phyloP scores from a whole-genome alignment of 2,113 vertebrate genomes.

The Bombycilla garrulus region DNA sequence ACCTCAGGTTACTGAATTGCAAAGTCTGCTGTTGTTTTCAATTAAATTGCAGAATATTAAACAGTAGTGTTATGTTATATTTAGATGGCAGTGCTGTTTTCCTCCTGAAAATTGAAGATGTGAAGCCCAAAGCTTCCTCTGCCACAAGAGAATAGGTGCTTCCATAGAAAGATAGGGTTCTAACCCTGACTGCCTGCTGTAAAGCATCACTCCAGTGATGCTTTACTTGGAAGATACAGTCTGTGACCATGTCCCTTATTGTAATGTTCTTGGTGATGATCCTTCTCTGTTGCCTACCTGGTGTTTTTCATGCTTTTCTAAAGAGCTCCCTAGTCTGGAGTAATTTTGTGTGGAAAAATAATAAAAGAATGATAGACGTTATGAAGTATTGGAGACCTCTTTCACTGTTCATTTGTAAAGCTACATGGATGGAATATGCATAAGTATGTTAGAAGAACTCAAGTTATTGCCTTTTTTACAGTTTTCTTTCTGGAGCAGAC shows the following conservation, averaged over 20 bases:
- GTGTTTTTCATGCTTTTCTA: background rate
- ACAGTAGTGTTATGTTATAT: background rate
- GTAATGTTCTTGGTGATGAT: background rate
- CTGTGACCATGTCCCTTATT: background rate
- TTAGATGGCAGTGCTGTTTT: background rate
- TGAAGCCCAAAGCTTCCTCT: background rate
- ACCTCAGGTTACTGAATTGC: conserved; percentile 20
- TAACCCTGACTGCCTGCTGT: background rate
- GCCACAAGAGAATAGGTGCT: background rate
- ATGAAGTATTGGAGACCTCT: background rate
- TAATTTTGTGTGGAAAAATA: background rate
- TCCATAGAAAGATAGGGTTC: background rate
- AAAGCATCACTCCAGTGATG: background rate
- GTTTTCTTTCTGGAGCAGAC: background rate
- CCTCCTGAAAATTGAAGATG: background rate
- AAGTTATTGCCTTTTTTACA: background rate
- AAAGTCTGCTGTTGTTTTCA: conserved; percentile 30
- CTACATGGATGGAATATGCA: background rate
- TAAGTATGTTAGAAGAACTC: background rate
- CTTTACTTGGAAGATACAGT: background rate
- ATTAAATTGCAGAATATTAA: conserved; percentile 36
- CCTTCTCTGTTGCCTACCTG: background rate
- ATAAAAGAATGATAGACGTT: background rate
- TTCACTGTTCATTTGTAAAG: background rate
- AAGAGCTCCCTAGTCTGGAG: background rate